phyloP scores from a whole-genome alignment of 2,888 invertebrate genomes.

The Caenorhabditis sp. region DNA sequence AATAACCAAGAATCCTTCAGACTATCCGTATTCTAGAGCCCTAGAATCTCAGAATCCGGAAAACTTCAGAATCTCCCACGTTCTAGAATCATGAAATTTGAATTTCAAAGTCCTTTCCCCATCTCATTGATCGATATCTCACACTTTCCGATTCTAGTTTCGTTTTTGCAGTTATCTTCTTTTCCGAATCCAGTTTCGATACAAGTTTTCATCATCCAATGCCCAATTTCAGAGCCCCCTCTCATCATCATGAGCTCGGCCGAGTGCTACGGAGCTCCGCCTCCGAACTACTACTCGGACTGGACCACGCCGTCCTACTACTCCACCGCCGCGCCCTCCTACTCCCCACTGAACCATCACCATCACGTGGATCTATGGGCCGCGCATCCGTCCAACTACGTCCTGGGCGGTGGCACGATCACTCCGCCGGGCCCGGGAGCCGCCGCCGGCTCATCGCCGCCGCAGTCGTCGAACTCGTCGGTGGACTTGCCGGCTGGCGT shows the following conservation, averaged over 20 bases:
- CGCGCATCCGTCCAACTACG: slow-evolving; percentile 49
- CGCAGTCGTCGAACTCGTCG: slow-evolving; percentile 39
- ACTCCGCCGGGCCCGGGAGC: slow-evolving; percentile 17
- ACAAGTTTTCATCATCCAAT: too few relatives aligned
- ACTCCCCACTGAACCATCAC: slow-evolving; percentile 47
- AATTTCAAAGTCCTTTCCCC: too few relatives aligned
- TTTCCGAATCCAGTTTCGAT: too few relatives aligned
- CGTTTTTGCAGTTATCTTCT: background rate
- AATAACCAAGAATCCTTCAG: too few relatives aligned
- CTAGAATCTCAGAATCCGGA: too few relatives aligned
- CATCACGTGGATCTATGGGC: slow-evolving; percentile 41
- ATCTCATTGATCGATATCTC: too few relatives aligned
- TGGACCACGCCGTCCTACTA: slow-evolving; percentile 65
- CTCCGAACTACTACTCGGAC: slow-evolving; percentile 69
- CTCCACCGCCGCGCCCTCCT: slow-evolving; percentile 24
- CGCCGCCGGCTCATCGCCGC: background rate
- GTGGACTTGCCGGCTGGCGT: slow-evolving; percentile 48
- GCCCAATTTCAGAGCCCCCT: slow-evolving; percentile 21
- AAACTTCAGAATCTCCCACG: too few relatives aligned
- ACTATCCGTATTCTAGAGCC: too few relatives aligned
- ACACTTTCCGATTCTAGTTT: background rate
- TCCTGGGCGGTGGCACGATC: slow-evolving; percentile 16
- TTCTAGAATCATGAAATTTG: too few relatives aligned
- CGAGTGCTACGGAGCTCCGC: slow-evolving; percentile 66
- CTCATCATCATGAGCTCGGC: slow-evolving; percentile 66